Base-by-base conservation (phyloP, 2,113 vertebrate genomes). In the Bostrychus sinensis region DNA sequence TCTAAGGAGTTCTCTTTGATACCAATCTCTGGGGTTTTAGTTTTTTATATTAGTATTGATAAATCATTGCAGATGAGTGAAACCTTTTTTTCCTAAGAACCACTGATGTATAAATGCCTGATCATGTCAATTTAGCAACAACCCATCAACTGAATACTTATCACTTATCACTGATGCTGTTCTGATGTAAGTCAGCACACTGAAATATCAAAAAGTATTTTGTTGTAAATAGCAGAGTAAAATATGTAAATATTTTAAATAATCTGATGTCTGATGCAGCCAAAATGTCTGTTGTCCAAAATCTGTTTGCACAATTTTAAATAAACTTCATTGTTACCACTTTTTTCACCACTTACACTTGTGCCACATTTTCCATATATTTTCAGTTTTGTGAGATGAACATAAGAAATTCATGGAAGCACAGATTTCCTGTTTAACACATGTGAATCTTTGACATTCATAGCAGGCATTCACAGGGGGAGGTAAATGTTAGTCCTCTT, bases 161-260 rank as follows among this genome's bases (percentile, higher is more conserved):
- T 25, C 10, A 26, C 45, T 50, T 55, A 25, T 48, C 11, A 34
- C n/a, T 54, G 41, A 62, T 48, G 53, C 43, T 53, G 17, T 61
- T 72, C 12, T 9, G 9, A 46, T 58, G 36, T n/a, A n/a, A n/a
- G n/a, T n/a, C n/a, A n/a, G n/a, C n/a, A n/a, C n/a, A n/a, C n/a
- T n/a, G 57, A 34, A 4, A 2, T 14, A 3, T 67, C 60, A 62
- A 41, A 42, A 48, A 76, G 70, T 72, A 48, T 81, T 76, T 70
- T 63, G 48, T 60, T 83, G 67, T 84, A 81, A 79, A 77, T 86
- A 82, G 51, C 51, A 69, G 23, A 73, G 41, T 32, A 41, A 23
- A 34, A 13, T 64, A 25, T 83, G 62, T 80, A 78, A 74, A 85
- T 77, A 84, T 77, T 75, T 71, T 26, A 20, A 41, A 23, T 55